These are phyloP conservation scores for Limnephilus auricula DNA, from an alignment of 2,888 invertebrate genomes.

Conservation along the genomic window DNA sequence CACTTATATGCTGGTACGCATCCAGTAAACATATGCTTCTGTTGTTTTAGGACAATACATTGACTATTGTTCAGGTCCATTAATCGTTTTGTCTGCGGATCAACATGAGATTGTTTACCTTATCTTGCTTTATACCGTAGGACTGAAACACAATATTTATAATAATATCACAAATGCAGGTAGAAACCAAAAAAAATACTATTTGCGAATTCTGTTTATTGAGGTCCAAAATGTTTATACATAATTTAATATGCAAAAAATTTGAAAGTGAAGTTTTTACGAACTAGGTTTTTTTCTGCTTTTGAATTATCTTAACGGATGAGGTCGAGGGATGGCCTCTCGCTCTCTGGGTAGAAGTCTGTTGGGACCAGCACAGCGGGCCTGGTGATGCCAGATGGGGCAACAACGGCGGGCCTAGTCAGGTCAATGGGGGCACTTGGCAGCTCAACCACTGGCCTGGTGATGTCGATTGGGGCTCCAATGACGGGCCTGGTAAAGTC, in stretches of 20 bases:
- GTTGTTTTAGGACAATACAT: no score
- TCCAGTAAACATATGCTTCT: no score
- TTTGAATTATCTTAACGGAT: background rate
- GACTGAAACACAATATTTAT: no score
- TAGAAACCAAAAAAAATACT: no score
- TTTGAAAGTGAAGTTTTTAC: background rate
- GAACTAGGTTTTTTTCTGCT: background rate
- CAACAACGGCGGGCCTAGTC: conserved; percentile 16
- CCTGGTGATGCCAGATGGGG: conserved; percentile 38
- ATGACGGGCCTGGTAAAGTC: background rate
- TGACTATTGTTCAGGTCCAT: no score
- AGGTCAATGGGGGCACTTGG: background rate
- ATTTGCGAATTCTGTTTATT: background rate
- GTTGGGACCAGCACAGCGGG: background rate
- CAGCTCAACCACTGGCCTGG: background rate
- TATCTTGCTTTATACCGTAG: no score
- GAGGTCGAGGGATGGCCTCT: conserved; percentile 18
- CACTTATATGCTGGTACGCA: no score
- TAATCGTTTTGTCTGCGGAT: no score
- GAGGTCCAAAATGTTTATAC: background rate
- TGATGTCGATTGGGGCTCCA: background rate
- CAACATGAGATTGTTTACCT: no score
- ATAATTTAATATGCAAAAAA: background rate
- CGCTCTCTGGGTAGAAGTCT: background rate
- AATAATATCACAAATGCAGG: no score